Evolutionary conservation across 2,113 vertebrate genomes (phyloP).

Genomic region (Pycnonotus jocosus): DNA sequence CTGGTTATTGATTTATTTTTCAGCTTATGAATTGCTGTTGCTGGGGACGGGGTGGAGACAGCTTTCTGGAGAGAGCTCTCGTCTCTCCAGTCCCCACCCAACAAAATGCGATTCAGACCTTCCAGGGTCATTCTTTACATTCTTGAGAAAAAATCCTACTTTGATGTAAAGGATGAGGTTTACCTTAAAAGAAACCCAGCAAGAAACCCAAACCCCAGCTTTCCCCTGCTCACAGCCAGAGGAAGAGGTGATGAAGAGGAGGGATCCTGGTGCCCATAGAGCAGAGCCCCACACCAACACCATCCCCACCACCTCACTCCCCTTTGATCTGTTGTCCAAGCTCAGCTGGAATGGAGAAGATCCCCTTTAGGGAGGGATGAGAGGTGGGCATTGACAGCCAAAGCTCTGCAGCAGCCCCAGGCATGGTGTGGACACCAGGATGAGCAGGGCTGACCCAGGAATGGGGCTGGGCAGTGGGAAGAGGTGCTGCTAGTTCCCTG

Average conservation of each 20-base stretch:
- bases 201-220: not conserved
- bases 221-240: rapidly evolving
- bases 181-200: conserved; percentile 21
- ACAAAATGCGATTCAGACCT: conserved; percentile 11
- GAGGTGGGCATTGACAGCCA: not conserved
- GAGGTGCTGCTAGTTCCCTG: not conserved
- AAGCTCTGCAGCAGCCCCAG: not conserved
- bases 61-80: conserved; percentile 37
- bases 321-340: not conserved
- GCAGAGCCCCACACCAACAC: not conserved
- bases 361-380: not conserved
- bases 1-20: conserved; percentile 59
- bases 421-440: not conserved
- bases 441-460: not conserved
- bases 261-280: not conserved
- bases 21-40: conserved; percentile 44
- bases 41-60: conserved; percentile 31
- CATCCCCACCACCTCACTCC: not conserved
- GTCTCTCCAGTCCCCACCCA: not conserved
- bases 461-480: not conserved
- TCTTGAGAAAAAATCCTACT: conserved; percentile 38
- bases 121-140: conserved; percentile 58
- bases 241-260: not conserved
- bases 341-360: not conserved
- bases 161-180: conserved; percentile 48